Percentiles rank a stretch among this genome's conserved stretches.
These are phyloP conservation scores for Orussus abietinus DNA, from an alignment of 1,140 invertebrate species.

Conservation along the genomic window DNA sequence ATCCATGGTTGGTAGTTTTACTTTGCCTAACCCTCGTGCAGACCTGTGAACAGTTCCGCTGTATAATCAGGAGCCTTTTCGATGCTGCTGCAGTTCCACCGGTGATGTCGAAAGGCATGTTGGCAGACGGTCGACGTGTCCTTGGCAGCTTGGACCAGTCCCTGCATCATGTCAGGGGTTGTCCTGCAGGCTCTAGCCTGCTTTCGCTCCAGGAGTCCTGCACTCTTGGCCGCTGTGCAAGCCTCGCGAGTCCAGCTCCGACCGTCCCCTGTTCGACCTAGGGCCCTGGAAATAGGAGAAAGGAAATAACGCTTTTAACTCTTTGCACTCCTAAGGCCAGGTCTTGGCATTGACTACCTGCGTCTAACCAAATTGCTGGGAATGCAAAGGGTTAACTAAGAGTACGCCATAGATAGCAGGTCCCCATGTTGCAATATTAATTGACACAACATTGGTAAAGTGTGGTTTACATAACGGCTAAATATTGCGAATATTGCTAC, in stretches of 20 bases:
- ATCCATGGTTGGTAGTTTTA: no score
- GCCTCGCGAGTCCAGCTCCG: conserved; percentile 44
- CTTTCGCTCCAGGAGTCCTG: conserved; percentile 57
- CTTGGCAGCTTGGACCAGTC: conserved; percentile 67
- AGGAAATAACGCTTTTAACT: no score
- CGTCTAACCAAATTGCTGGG: no score
- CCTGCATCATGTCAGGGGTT: conserved; percentile 68
- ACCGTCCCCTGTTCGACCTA: conserved; percentile 38
- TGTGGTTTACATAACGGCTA: no score
- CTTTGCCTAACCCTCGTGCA: no score
- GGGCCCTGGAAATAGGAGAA: conserved; percentile 30
- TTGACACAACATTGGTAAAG: no score
- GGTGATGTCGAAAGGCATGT: conserved; percentile 64
- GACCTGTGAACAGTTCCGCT: conserved; percentile 76
- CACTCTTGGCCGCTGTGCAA: conserved; percentile 54
- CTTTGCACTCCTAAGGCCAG: no score
- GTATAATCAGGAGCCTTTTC: conserved; percentile 66
- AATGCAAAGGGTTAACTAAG: no score
- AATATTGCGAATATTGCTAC: no score
- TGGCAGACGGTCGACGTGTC: conserved; percentile 69
- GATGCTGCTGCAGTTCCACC: conserved; percentile 85
- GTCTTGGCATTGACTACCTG: no score
- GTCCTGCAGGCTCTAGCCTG: conserved; percentile 65
- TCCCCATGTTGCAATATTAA: no score
- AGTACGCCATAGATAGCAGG: no score